Conservation (phyloP, 2,113 vertebrate species). For the crab-eating macaque (Macaca fascicularis) region DNA sequence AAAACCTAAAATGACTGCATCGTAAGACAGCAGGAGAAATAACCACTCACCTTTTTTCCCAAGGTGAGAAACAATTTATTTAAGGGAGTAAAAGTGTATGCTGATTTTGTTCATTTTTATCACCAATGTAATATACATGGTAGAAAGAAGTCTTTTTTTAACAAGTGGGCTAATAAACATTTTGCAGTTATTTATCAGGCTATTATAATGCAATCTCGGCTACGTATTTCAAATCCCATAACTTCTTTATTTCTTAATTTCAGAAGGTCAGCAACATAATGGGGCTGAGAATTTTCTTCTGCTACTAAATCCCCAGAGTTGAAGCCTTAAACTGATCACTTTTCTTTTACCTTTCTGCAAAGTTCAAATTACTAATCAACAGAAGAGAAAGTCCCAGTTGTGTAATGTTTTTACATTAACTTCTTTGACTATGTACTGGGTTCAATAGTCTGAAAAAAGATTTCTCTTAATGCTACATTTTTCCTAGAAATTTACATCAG, state of each 20-base stretch:
- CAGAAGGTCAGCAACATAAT: conserved; percentile 52
- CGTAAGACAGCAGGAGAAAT: conserved; percentile 1
- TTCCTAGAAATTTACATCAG: conserved; percentile 55
- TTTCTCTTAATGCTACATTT: conserved; percentile 64
- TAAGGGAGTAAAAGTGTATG: conserved; percentile 23
- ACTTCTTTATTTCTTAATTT: conserved; percentile 70
- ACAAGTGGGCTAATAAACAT: conserved; percentile 71
- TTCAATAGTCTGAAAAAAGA: conserved; percentile 45
- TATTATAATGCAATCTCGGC: conserved; percentile 40
- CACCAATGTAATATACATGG: conserved; percentile 2
- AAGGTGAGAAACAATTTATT: conserved; percentile 58
- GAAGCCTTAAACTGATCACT: conserved; percentile 47
- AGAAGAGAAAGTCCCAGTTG: conserved; percentile 53
- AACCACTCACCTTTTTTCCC: conserved; percentile 24
- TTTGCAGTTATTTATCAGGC: conserved; percentile 65
- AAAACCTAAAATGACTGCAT: conserved; percentile 14
- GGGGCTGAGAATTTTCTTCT: conserved; percentile 44
- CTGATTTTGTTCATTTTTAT: conserved; percentile 61
- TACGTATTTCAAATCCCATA: conserved; percentile 58
- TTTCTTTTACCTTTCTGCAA: conserved; percentile 54
- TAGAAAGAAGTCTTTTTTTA: conserved; percentile 35
- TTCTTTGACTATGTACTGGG: conserved; percentile 16
- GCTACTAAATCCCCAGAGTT: conserved; percentile 26
- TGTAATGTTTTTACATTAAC: conserved; percentile 60
- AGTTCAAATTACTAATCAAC: conserved; percentile 72